Evolutionary conservation across 2,888 invertebrate species (phyloP).

Genomic region (Ectropis crepuscularia): DNA sequence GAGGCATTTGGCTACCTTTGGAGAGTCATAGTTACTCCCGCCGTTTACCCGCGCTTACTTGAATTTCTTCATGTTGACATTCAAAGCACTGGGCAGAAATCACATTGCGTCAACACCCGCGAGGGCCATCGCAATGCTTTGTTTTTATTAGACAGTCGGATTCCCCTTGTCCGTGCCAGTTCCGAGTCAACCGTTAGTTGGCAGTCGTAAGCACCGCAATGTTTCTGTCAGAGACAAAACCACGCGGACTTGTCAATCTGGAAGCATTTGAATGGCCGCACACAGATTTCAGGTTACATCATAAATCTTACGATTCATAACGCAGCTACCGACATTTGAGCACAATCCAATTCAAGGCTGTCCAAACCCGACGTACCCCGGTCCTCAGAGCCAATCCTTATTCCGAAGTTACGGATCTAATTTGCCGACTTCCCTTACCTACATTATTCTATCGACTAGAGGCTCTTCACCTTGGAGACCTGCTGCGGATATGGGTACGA

Average conservation of each 20-base stretch:
- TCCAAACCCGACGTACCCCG: constrained; percentile 85
- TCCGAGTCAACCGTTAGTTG: constrained; percentile 84
- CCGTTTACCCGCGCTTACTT: constrained; percentile 86
- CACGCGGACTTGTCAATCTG: constrained; percentile 51
- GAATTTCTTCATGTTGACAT: constrained; percentile 88
- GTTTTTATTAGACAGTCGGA: constrained; percentile 89
- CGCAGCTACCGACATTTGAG: constrained; percentile 22
- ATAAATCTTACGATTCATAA: not conserved
- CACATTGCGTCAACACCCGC: constrained; percentile 86
- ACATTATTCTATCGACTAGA: constrained; percentile 87
- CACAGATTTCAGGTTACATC: not conserved
- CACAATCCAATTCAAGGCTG: constrained; percentile 52
- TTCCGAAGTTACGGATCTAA: constrained; percentile 87
- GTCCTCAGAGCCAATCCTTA: constrained; percentile 90
- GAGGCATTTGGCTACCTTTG: constrained; percentile 83
- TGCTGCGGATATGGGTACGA: constrained; percentile 90
- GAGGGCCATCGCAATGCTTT: constrained; percentile 88
- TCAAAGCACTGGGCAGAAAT: constrained; percentile 88
- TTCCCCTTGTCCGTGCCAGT: constrained; percentile 87
- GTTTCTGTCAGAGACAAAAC: constrained; percentile 51
- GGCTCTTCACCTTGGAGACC: constrained; percentile 90
- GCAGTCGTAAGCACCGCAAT: constrained; percentile 46
- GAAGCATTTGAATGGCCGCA: constrained; percentile 11
- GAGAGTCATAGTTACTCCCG: constrained; percentile 71
- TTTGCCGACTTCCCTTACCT: constrained; percentile 89